phyloP scores from a whole-genome alignment of 2,888 invertebrate species.

The Linyphia triangularis region DNA sequence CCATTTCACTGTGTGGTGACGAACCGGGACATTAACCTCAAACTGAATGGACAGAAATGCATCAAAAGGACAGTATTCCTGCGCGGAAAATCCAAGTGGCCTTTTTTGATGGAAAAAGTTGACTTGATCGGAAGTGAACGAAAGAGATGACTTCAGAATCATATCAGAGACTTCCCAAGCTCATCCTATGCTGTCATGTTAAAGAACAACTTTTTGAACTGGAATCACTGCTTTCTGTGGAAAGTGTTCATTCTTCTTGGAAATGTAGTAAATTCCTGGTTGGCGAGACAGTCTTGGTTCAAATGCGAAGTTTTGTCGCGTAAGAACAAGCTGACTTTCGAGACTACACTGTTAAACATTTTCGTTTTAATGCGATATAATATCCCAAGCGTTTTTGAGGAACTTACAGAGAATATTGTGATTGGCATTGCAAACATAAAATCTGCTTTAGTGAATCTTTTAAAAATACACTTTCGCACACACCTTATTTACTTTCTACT shows the following conservation, averaged over 20 bases:
- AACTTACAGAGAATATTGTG: too few species aligned
- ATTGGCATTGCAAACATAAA: too few species aligned
- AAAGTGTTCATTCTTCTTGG: conserved; percentile 31
- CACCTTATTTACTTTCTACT: too few species aligned
- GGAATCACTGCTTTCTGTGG: not conserved
- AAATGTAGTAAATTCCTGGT: not conserved
- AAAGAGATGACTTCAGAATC: conserved; percentile 35
- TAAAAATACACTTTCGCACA: too few species aligned
- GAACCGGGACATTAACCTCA: conserved; percentile 26
- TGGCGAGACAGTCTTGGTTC: not conserved
- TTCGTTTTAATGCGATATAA: too few species aligned
- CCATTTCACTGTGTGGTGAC: conserved; percentile 72
- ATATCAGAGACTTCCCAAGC: conserved; percentile 67
- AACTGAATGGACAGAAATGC: conserved; percentile 11
- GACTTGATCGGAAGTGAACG: not conserved
- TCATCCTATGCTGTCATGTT: conserved; percentile 47
- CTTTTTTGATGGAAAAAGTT: conserved; percentile 33
- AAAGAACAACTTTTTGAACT: not conserved
- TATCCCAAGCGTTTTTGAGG: too few species aligned
- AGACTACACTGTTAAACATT: not conserved
- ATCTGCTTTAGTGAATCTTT: too few species aligned
- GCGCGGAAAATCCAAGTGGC: conserved; percentile 67
- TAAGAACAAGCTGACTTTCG: not conserved
- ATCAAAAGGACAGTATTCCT: not conserved
- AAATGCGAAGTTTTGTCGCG: not conserved